Base-by-base conservation (phyloP, 2,888 invertebrate species). In the Lampropteryx suffumata region DNA sequence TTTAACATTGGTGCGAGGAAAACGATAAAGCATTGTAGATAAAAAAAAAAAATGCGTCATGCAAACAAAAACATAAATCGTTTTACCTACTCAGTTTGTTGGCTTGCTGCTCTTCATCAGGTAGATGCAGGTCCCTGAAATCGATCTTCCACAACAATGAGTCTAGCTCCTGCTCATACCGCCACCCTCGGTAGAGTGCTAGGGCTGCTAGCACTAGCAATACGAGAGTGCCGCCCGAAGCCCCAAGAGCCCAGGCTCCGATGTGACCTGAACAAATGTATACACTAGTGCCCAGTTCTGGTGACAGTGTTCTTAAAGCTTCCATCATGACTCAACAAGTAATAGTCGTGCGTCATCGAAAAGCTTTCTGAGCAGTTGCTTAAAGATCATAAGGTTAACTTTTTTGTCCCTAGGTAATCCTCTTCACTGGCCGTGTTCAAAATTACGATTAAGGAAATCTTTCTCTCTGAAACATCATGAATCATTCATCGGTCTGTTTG, bases 81-180 rank as follows among this genome's bases (percentile, higher is more conserved):
- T 83, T 88, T 17, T 90, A 89, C 90, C 90, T 90, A 90, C 90
- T 90, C 88, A 90, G 79, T 88, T 90, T 89, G 85, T 82, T 84
- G 81, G 76, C 71, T 70, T 78, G 79, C 61, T 84, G 84, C 41
- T 86, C 85, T 33, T 87, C 87, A n/a, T 88, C 89, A 2, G 90
- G 87, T 30, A 96, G 92, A 71, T 96, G 94, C 37, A 98, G 94
- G 68, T 98, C 98, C 55, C 95, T 94, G 84, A 94, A 97, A 85
- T 98, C 98, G 50, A 98, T 95, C 87, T 98, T 97, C 98, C 98
- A 98, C 29, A 98, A 91, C 29, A 98, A 86, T 46, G 97, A 97
- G 76, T 98, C 98, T 59, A 98, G 90, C 72, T 98, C 98, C 72
- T 98, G 97, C 75, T 98, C 98, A 80, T 98, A 97, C 29, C 94